Conservation (phyloP, 53 echinoderm and acorn worm species). For the Luidia sarsii region DNA sequence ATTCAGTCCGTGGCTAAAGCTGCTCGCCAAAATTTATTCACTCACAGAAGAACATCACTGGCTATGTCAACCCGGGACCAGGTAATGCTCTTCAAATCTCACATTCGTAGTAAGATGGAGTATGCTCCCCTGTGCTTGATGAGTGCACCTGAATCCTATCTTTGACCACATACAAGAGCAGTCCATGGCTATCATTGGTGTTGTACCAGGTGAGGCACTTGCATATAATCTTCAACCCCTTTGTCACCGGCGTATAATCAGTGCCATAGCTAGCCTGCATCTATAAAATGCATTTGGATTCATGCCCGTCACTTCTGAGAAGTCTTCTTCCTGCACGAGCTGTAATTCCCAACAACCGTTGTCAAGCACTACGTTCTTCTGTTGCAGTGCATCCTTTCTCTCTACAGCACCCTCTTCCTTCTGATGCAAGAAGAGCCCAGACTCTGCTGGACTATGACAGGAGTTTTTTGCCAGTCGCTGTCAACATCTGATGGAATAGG, state of each 20-base stretch:
- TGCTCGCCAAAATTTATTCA: slow-evolving; percentile 9
- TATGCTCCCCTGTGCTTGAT: slow-evolving; percentile 12
- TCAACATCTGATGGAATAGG: no score
- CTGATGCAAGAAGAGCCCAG: slow-evolving; percentile 16
- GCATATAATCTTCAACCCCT: slow-evolving; percentile 19
- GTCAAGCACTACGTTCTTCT: not conserved
- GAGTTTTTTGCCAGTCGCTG: slow-evolving; percentile 1
- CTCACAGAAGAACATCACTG: slow-evolving; percentile 11
- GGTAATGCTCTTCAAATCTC: not conserved
- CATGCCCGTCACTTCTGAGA: slow-evolving; percentile 9
- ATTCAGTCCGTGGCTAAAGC: not conserved
- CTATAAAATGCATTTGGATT: slow-evolving; percentile 22
- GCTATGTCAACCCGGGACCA: not conserved
- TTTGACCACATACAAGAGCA: slow-evolving; percentile 1
- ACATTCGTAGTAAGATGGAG: slow-evolving; percentile 8
- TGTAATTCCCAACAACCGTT: slow-evolving; percentile 22
- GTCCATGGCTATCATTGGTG: not conserved
- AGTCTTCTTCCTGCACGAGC: not conserved
- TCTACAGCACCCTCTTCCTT: slow-evolving; percentile 14
- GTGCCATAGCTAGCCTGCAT: slow-evolving; percentile 26
- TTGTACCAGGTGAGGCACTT: slow-evolving; percentile 11
- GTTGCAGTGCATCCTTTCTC: slow-evolving; percentile 7
- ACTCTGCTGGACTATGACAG: slow-evolving; percentile 6
- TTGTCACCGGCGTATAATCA: slow-evolving; percentile 4
- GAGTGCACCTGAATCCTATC: slow-evolving; percentile 11